phyloP scores from a whole-genome alignment of 2,113 vertebrate genomes.

The Varanus salvator region DNA sequence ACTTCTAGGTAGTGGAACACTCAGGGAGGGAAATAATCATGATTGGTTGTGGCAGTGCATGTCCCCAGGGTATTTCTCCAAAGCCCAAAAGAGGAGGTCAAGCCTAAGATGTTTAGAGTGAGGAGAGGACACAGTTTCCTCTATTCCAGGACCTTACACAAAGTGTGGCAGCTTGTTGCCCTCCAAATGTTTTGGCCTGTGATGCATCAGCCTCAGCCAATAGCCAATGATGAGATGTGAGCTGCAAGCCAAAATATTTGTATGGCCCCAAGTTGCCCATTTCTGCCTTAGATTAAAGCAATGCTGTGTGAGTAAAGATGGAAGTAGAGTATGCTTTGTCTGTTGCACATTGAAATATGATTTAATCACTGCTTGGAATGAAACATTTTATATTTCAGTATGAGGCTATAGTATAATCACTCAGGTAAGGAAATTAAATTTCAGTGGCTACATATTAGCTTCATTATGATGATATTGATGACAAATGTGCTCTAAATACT shows the following conservation, averaged over 20 bases:
- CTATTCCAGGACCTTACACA: neutral
- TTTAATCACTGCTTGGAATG: neutral
- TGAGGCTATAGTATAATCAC: neutral
- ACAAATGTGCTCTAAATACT: slow-evolving; percentile 43
- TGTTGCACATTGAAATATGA: neutral
- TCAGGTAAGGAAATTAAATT: neutral
- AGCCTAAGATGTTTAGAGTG: neutral
- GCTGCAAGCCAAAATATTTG: too few species aligned
- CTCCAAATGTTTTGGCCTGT: too few species aligned
- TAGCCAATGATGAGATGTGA: too few species aligned
- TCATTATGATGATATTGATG: neutral
- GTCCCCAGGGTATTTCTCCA: neutral
- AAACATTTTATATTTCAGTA: neutral
- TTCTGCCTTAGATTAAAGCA: neutral
- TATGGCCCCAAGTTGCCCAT: too few species aligned
- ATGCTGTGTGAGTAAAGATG: neutral
- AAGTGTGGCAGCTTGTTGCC: too few species aligned
- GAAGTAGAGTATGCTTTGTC: neutral
- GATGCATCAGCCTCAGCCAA: too few species aligned
- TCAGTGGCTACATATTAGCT: neutral
- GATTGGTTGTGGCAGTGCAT: neutral
- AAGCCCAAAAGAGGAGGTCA: neutral
- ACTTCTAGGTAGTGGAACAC: too few species aligned
- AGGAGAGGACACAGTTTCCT: neutral
- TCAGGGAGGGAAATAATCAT: neutral